Base-by-base conservation (phyloP, 2,797 vertebrate species). In the Danio aesculapii region DNA sequence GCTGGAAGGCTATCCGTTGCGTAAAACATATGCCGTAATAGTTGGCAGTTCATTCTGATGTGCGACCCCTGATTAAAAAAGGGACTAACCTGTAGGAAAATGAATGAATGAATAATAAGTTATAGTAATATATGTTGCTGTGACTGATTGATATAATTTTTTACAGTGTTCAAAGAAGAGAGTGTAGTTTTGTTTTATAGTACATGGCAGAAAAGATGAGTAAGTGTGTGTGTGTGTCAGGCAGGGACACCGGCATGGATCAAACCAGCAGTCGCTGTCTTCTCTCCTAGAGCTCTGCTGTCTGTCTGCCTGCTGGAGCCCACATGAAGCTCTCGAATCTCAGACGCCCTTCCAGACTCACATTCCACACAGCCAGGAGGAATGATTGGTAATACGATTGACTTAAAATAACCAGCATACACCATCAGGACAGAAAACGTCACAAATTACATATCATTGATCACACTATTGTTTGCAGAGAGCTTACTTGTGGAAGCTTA, bases 241-340 rank as follows among this genome's bases (percentile, higher is more conserved):
- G 67, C 72, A 80, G 52, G 82, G 72, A 86, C 84, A 68, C 79
- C 82, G 66, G 79, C 83, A 71, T 68, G 74, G 81, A 83, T 86
- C 81, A 81, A 86, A 83, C 75, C 46, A 12, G 8, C 47, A 62
- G 57, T 41, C 9, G 55, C 75, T 30, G 50, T 46, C 30, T 30
- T 81, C 83, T 47, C 43, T n/a, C 46, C 11, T 9, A 21, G 12
- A 64, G 12, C 66, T 82, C 77, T 80, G 77, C 62, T 77, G 69
- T 75, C 81, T 80, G 82, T 59, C 57, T 84, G 84, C 83, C 86
- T 84, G 19, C 61, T 87, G 84, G 81, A 77, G 47, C 49, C 84
- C 86, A 86, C 78, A 89, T 86, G 85, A 83, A 84, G 78, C 64
- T 49, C 71, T 61, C 14, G 30, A n/a, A 52, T 39, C 21, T 49